Evolutionary conservation across 2,113 vertebrate species (phyloP).

Genomic region (Maccullochella peelii): DNA sequence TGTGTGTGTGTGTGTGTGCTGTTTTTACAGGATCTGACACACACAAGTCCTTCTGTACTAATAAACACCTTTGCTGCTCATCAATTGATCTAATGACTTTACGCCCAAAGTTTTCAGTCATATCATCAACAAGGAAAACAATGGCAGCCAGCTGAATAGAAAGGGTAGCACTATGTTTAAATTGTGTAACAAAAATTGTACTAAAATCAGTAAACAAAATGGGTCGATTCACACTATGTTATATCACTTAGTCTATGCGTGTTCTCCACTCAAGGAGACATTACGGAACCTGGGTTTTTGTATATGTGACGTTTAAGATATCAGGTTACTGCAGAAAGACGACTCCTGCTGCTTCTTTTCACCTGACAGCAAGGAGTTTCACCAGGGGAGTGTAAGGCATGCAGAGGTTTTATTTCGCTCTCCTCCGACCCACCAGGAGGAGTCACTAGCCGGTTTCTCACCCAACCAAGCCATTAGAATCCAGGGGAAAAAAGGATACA

Average conservation of each 20-base stretch:
- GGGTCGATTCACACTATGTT: background rate
- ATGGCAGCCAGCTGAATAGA: background rate
- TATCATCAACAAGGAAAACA: background rate
- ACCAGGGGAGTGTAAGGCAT: background rate
- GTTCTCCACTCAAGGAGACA: background rate
- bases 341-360: background rate
- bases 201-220: background rate
- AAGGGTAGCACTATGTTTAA: background rate
- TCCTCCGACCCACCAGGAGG: constrained; percentile 20
- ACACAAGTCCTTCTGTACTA: background rate
- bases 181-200: background rate
- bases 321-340: background rate
- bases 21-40: constrained; percentile 41
- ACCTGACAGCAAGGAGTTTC: background rate
- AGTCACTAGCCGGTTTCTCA: constrained; percentile 14
- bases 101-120: background rate
- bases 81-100: background rate
- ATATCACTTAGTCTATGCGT: background rate
- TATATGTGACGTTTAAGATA: background rate
- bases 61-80: constrained; percentile 19
- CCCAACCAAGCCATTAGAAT: background rate
- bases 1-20: constrained; percentile 7
- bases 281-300: no score
- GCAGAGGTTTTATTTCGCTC: background rate
- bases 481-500: background rate